Conservation (phyloP, 2,113 vertebrate genomes). For the Hippocampus zosterae region DNA sequence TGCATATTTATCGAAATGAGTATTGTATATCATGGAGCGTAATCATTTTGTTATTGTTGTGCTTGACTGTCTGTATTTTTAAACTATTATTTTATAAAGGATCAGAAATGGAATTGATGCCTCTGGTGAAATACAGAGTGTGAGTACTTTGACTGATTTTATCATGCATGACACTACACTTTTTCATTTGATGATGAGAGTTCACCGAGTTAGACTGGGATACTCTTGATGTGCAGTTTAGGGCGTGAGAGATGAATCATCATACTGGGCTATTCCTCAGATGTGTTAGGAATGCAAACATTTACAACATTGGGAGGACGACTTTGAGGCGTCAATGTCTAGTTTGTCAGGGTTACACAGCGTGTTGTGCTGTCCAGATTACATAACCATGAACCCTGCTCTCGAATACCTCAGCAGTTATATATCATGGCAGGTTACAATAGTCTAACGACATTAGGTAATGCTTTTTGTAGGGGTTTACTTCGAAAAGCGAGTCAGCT, state of each 20-base stretch:
- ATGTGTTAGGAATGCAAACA: slow-evolving; percentile 10
- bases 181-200: not conserved
- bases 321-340: slow-evolving; percentile 9
- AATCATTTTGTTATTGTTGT: too few species aligned
- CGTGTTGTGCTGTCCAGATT: slow-evolving; percentile 33
- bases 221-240: not conserved
- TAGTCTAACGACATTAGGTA: slow-evolving; percentile 17
- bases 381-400: slow-evolving; percentile 64
- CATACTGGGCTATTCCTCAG: not conserved
- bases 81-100: too few species aligned
- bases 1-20: too few species aligned
- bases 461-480: slow-evolving; percentile 17
- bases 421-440: slow-evolving; percentile 28
- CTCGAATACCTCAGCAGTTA: slow-evolving; percentile 34
- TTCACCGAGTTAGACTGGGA: too few species aligned
- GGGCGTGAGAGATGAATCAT: too few species aligned
- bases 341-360: slow-evolving; percentile 8
- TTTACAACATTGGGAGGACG: not conserved
- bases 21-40: too few species aligned
- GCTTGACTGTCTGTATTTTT: too few species aligned
- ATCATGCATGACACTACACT: not conserved
- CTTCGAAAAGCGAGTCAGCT: not conserved
- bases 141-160: not conserved
- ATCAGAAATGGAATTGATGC: not conserved
- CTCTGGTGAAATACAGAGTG: not conserved